Base-by-base conservation (phyloP, 2,797 vertebrate genomes). In the Catamblyrhynchus diadema region DNA sequence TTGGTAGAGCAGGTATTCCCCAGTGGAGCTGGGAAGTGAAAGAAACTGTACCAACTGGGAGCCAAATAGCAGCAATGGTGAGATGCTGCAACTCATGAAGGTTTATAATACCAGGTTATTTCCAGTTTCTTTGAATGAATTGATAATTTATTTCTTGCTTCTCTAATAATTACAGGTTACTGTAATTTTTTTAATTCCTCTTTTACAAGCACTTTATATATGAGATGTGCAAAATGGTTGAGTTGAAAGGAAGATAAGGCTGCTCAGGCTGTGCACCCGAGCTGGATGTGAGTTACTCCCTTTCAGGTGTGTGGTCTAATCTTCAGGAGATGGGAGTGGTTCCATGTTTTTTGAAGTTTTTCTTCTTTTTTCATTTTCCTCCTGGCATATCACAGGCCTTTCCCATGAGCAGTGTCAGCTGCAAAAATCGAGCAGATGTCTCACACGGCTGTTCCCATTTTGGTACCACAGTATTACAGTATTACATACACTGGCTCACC, bases 261-360 rank as follows among this genome's bases (percentile, higher is more conserved):
- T 71, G 62, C 37, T 89, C 80, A 11, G 6, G 32, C 10, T 21
- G 28, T 20, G n/a, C 3, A 4, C 64, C 41, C 0, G 0, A 74
- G 73, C 70, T 81, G 81, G 37, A 50, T 54, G 51, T 53, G 48
- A 28, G 69, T 91, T 83, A 56, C 51, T 94, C 75, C 81, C 78
- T 95, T 86, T 92, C 73, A 94, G 86, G 92, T 96, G 96, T 95
- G 96, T 95, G 94, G 96, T 96, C 93, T 95, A 39, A 60, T 82
- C 95, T 95, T 66, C 84, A 61, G 95, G 91, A 94, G 71, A 80
- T 94, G 79, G 95, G 94, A 91, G 70, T 48, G 87, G 93, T 69
- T 92, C 85, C 62, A n/a, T 15, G 59, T 4, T 47, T 94, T 93
- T 94, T 95, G 32, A 95, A 94, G 94, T 79, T 86, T 82, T 90